A percentile compares a stretch with the other conserved stretches of the same genome.
phyloP scores from a whole-genome alignment of 2,888 invertebrate genomes.

The Pseudoips prasinana region DNA sequence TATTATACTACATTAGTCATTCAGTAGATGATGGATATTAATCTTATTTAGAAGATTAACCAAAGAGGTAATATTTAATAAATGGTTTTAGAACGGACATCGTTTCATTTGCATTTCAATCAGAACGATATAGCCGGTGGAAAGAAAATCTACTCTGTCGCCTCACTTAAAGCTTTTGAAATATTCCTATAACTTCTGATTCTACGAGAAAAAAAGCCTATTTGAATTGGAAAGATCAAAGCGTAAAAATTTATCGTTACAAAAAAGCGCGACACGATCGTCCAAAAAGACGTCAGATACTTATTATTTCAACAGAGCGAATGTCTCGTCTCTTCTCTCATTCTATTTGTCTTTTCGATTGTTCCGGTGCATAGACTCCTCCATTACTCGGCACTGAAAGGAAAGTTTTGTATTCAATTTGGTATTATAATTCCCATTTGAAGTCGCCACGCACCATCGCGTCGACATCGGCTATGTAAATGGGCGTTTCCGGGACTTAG shows the following conservation, averaged over 20 bases:
- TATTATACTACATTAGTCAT: too few relatives aligned
- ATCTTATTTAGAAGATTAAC: constrained; percentile 48
- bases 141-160: constrained; percentile 77
- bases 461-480: constrained; percentile 81
- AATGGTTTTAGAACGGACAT: constrained; percentile 73
- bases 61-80: constrained; percentile 64
- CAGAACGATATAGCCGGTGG: constrained; percentile 76
- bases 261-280: constrained; percentile 66
- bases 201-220: constrained; percentile 75
- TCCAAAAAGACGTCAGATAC: constrained; percentile 77
- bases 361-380: constrained; percentile 81
- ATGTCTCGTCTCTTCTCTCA: constrained; percentile 71
- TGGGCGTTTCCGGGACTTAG: constrained; percentile 76
- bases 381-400: constrained; percentile 82
- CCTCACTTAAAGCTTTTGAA: constrained; percentile 79
- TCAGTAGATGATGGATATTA: too few relatives aligned
- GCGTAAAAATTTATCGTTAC: constrained; percentile 77
- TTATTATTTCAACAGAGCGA: constrained; percentile 79
- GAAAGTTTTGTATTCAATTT: constrained; percentile 84
- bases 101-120: constrained; percentile 80
- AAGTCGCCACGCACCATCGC: constrained; percentile 82
- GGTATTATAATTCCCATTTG: constrained; percentile 83
- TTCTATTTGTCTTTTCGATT: constrained; percentile 82
- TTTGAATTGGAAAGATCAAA: constrained; percentile 81
- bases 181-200: constrained; percentile 80